phyloP scores from a whole-genome alignment of 2,113 vertebrate genomes.

The Pelecanoides urinatrix region DNA sequence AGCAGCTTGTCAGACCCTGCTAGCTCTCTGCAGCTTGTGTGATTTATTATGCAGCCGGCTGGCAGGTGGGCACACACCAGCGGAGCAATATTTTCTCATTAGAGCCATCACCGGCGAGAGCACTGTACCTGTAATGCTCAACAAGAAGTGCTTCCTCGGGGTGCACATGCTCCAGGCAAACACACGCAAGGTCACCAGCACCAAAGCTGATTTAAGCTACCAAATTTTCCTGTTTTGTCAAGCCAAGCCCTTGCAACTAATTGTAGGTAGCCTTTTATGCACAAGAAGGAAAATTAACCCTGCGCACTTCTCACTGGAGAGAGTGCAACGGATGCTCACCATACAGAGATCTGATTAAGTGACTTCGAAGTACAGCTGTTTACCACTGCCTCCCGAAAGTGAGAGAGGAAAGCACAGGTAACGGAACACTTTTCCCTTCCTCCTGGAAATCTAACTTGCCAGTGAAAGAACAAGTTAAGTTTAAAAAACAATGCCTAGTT shows the following conservation, averaged over 20 bases:
- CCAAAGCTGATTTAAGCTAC: not conserved
- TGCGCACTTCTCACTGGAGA: not conserved
- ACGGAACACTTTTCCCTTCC: not conserved
- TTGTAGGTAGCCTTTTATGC: not conserved
- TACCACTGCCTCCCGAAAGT: not conserved
- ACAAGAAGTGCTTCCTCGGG: not conserved
- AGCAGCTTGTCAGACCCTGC: not conserved
- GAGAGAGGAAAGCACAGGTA: not conserved
- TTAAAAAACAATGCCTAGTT: not conserved
- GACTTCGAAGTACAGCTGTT: not conserved
- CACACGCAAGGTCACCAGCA: not conserved
- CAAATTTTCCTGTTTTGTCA: not conserved
- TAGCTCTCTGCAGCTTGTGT: not conserved
- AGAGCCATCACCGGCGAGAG: not conserved
- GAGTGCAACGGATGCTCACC: rapidly evolving
- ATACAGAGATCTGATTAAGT: not conserved
- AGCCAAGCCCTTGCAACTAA: not conserved
- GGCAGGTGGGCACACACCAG: slow-evolving; percentile 20
- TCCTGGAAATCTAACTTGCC: not conserved
- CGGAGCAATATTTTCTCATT: slow-evolving; percentile 44
- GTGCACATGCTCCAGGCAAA: rapidly evolving
- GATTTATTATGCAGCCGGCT: not conserved
- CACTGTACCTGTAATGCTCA: not conserved
- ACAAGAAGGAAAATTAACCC: not conserved
- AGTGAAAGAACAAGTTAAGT: not conserved